Conservation (phyloP, 2,888 invertebrate species). For the Tupiocoris notatus region DNA sequence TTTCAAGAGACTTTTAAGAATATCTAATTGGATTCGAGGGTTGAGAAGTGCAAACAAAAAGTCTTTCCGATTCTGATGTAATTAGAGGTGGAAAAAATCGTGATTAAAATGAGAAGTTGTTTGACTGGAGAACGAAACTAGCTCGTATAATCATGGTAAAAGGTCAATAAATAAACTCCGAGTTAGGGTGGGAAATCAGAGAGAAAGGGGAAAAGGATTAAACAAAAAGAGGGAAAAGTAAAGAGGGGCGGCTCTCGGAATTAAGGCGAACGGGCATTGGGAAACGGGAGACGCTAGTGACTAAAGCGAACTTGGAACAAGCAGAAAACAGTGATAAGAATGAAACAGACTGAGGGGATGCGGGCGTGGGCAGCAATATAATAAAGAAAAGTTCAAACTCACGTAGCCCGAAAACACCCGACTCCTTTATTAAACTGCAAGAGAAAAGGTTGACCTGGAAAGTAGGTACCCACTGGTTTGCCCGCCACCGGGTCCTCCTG, state of each 20-base stretch:
- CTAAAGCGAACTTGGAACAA: slow-evolving; percentile 8
- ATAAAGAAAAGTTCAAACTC: slow-evolving; percentile 26
- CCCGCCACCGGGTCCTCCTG: neutral
- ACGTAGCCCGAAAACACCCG: slow-evolving; percentile 17
- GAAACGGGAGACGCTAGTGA: neutral
- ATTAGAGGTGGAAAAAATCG: neutral
- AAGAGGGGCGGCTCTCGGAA: neutral
- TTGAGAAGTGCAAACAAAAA: slow-evolving; percentile 3
- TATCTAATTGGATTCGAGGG: too few relatives aligned
- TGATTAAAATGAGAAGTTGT: slow-evolving; percentile 27
- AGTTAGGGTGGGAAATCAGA: neutral
- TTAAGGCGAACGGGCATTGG: neutral
- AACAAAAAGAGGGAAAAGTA: slow-evolving; percentile 4
- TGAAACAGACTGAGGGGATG: neutral
- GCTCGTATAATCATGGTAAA: slow-evolving; percentile 23
- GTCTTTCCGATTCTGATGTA: neutral
- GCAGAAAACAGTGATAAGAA: slow-evolving; percentile 1
- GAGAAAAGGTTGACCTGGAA: neutral
- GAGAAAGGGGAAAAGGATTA: slow-evolving; percentile 12
- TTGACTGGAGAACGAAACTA: slow-evolving; percentile 7
- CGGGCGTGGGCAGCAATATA: slow-evolving; percentile 4
- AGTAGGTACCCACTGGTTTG: neutral
- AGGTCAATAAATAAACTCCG: slow-evolving; percentile 18
- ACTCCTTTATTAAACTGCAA: slow-evolving; percentile 18
- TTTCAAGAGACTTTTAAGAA: too few relatives aligned